phyloP scores from a whole-genome alignment of 2,888 invertebrate species.

The Philaethria dido region DNA sequence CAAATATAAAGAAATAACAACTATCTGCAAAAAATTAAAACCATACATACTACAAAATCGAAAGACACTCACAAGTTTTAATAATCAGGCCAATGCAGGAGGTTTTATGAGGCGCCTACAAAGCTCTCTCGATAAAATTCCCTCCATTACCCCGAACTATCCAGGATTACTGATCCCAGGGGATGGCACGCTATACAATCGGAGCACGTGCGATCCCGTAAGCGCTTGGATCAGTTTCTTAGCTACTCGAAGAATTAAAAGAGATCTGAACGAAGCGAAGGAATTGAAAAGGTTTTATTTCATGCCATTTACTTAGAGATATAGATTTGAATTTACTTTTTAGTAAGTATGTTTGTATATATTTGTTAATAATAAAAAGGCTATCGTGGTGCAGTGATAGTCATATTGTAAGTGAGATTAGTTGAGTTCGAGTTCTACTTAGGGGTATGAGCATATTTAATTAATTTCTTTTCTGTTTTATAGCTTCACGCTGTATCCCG shows the following conservation, averaged over 20 bases:
- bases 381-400: too few species aligned
- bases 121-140: conserved; percentile 44
- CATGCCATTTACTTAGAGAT: conserved; percentile 34
- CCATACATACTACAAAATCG: not conserved
- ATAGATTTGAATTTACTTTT: conserved; percentile 25
- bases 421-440: too few species aligned
- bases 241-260: conserved; percentile 46
- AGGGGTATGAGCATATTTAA: too few species aligned
- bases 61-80: conserved; percentile 29
- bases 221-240: conserved; percentile 46
- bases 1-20: too few species aligned
- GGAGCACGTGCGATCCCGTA: conserved; percentile 45
- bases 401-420: too few species aligned
- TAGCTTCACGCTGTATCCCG: too few species aligned
- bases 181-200: conserved; percentile 42
- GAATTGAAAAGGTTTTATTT: conserved; percentile 40
- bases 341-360: conserved; percentile 8
- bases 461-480: too few species aligned
- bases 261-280: conserved; percentile 38
- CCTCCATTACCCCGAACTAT: conserved; percentile 46
- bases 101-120: conserved; percentile 42
- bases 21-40: too few species aligned
- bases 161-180: conserved; percentile 46
- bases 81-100: conserved; percentile 39
- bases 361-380: too few species aligned